Percentiles rank a stretch among this genome's conserved stretches.
Evolutionary conservation across 35 echinoderm and acorn worm species (phyloP).

Genomic region (Heliocidaris tuberculata): DNA sequence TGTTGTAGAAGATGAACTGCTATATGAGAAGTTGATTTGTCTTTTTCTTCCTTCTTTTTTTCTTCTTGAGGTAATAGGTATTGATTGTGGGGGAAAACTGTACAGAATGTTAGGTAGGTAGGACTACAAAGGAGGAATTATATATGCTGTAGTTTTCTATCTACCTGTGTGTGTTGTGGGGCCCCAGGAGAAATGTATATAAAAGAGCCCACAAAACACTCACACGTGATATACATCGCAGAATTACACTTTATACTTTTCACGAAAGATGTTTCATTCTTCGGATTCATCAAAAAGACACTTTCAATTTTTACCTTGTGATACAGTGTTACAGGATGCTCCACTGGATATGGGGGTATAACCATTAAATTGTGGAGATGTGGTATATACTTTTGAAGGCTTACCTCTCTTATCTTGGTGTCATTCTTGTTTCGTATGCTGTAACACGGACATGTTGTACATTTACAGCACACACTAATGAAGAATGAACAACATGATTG

Average conservation of each 20-base stretch:
- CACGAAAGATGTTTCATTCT: background rate
- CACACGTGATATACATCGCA: background rate
- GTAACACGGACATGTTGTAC: background rate
- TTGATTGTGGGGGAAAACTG: slow-evolving; percentile 21
- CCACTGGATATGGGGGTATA: background rate
- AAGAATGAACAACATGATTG: background rate
- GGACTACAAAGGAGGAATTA: slow-evolving; percentile 39
- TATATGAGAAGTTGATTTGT: background rate
- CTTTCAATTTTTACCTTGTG: background rate
- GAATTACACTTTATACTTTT: background rate
- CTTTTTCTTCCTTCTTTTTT: background rate
- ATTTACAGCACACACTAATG: background rate
- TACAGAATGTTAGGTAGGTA: slow-evolving; percentile 42
- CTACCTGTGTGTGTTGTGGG: slow-evolving; percentile 46
- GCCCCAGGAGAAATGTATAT: slow-evolving; percentile 40
- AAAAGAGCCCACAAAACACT: slow-evolving; percentile 1
- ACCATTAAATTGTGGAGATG: background rate
- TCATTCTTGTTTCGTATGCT: background rate
- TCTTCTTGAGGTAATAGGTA: slow-evolving; percentile 11
- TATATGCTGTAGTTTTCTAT: slow-evolving; percentile 43
- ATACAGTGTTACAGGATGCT: background rate
- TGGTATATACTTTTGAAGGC: background rate
- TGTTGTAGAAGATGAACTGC: background rate
- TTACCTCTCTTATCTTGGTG: background rate
- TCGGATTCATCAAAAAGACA: background rate